A percentile compares a stretch with the other conserved stretches of the same genome.
Conservation (phyloP, 2,888 invertebrate species). For the Cloeon dipterum region DNA sequence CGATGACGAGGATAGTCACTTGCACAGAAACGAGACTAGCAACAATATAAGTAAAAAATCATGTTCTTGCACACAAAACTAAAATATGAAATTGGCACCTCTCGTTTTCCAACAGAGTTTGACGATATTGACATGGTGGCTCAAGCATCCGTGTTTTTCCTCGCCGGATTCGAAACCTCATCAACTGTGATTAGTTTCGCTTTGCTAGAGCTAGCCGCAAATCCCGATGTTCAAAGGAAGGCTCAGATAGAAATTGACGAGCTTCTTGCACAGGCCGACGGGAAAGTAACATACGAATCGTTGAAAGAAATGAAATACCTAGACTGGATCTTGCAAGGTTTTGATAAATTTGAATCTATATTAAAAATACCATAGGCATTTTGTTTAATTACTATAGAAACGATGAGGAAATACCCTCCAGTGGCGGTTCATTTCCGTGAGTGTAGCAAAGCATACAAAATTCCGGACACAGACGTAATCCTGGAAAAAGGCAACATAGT, state of each 20-base stretch:
- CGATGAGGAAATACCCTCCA: constrained; percentile 18
- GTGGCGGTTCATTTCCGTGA: constrained; percentile 15
- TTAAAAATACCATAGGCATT: no score
- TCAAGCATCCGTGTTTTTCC: constrained; percentile 2
- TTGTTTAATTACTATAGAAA: constrained; percentile 10
- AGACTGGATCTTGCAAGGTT: constrained; percentile 2
- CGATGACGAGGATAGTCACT: no score
- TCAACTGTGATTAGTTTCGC: constrained; percentile 2
- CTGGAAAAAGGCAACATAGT: background rate
- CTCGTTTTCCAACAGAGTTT: constrained; percentile 1
- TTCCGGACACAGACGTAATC: constrained; percentile 8
- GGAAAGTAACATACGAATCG: constrained; percentile 3
- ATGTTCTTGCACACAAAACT: no score
- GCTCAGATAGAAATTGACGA: constrained; percentile 1
- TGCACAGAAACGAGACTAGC: background rate
- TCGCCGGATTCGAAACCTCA: constrained; percentile 4
- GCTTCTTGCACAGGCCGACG: background rate
- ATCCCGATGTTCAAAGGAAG: constrained; percentile 3
- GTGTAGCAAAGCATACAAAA: constrained; percentile 14
- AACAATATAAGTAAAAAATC: background rate
- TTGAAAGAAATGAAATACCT: constrained; percentile 3
- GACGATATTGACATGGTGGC: constrained; percentile 1
- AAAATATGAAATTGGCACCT: background rate
- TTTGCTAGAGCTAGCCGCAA: constrained; percentile 1
- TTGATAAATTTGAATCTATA: no score